Base-by-base conservation (phyloP, 2,888 invertebrate species). In the Pedicia rivosa region DNA sequence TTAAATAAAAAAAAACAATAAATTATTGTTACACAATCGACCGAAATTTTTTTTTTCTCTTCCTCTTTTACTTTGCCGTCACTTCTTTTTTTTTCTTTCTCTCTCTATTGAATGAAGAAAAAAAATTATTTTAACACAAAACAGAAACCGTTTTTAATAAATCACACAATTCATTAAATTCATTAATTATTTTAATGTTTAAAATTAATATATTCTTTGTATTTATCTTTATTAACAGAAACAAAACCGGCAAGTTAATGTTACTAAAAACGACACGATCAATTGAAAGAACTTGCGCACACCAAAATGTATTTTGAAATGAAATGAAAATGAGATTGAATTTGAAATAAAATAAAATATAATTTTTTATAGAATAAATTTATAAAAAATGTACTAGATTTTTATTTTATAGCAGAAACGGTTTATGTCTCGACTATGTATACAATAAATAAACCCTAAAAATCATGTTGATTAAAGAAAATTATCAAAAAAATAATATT, bases 1-100 rank as follows among this genome's bases (percentile, higher is more conserved):
- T n/a, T n/a, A n/a, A n/a, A n/a, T n/a, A n/a, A n/a, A n/a, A n/a
- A n/a, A n/a, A n/a, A n/a, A n/a, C n/a, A n/a, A n/a, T n/a, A n/a
- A n/a, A n/a, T n/a, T n/a, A 32, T 20, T 20, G 20, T 32, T 32
- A 32, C 20, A 32, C 32, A 32, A 32, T 32, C 32, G 19, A 19
- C n/a, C 17, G 30, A 16, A n/a, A 30, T 30, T 16, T 17, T 17
- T n/a, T 12, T 17, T 30, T 17, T 3, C 4, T 16, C 5, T 10
- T 29, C 17, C 12, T 16, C 16, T 2, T 17, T 30, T 30, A 17
- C 17, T 17, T 16, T 17, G 3, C 17, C 16, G 17, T 17, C 10
- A 30, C 16, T 12, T 17, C 9, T 30, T 17, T 30, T 30, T 2
- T 24, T 24, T 10, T 24, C n/a, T 10, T 24, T 10, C n/a, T 24